Evolutionary conservation across 2,113 vertebrate genomes (phyloP), one percentile per base, ranked within the genome.

Genomic region (Macaca mulatta): DNA sequence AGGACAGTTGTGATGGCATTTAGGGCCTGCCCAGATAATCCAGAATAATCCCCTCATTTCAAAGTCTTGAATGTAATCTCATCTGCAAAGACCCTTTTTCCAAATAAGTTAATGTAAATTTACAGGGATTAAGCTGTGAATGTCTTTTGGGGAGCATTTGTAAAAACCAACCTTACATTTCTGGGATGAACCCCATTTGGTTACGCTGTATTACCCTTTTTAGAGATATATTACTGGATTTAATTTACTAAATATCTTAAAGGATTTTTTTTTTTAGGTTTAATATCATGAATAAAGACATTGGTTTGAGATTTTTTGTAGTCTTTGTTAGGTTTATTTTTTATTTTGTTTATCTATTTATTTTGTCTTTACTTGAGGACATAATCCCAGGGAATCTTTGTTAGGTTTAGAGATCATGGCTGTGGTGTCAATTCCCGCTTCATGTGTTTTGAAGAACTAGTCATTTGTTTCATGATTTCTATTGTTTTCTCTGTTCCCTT

Each of bases 371-470:
- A 30, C 61, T 14, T 64, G 61, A 64, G 61, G 61, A 64, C 27
- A 64, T 32, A 32, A 64, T 64, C 27, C 27, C 61, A 64, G 61
- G 61, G 27, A 64, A 64, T 64, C 27, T 64, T 32, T 64, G 27
- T 32, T 64, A 64, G 4, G 6, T 52, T 92, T 89, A 48, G 43
- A 74, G 59, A 52, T 27, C 77, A 55, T 32, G 10, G 30, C 6
- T 77, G 16, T 30, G 13, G 13, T 72, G 35, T 64, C 83, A 82
- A 35, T 82, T 72, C 80, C 94, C 23, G 55, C 45, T 87, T 83
- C 25, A 70, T 23, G 30, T 84, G 43, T 84, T 96, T 57, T 64
- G n/a, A 90, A 96, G 57, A 91, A 91, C 20, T 50, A 82, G 38
- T 40, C 79, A 88, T 95, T 78, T 2, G 23, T 84, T 83, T 95